Conservation (phyloP, 2,113 vertebrate species). For the Nyctereutes procyonoides region DNA sequence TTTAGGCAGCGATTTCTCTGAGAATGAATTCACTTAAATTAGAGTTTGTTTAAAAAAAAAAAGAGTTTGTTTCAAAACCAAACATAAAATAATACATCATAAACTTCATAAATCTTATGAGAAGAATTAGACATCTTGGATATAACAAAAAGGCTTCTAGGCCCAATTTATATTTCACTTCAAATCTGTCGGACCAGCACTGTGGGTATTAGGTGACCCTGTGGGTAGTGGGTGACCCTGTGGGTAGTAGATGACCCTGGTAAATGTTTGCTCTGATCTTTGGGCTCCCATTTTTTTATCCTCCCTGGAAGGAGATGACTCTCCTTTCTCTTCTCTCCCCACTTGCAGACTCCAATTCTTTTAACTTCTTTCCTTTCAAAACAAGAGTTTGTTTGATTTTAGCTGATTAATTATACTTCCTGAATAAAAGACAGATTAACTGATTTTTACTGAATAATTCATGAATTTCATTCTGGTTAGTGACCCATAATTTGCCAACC, state of each 20-base stretch:
- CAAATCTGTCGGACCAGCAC: neutral
- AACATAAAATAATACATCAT: neutral
- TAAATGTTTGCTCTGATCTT: neutral
- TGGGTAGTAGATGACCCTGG: neutral
- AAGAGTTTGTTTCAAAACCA: neutral
- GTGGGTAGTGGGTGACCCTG: neutral
- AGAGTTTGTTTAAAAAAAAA: conserved; percentile 10
- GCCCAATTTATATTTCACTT: neutral
- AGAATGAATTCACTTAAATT: neutral
- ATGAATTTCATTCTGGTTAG: conserved; percentile 8
- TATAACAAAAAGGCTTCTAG: neutral
- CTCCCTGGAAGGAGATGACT: neutral
- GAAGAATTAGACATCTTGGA: neutral
- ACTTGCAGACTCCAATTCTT: neutral
- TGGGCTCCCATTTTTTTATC: neutral
- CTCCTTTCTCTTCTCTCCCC: neutral
- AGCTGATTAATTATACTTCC: neutral
- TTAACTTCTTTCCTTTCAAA: conserved; percentile 32
- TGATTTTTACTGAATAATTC: conserved; percentile 2
- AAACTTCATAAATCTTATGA: neutral
- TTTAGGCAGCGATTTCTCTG: neutral
- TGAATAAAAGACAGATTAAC: neutral
- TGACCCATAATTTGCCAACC: neutral
- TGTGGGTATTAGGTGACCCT: neutral
- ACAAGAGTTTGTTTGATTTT: conserved; percentile 15